A percentile compares a stretch with the other conserved stretches of the same genome.
Evolutionary conservation across 1,140 invertebrate genomes (phyloP).

Genomic region (Andricus grossulariae): DNA sequence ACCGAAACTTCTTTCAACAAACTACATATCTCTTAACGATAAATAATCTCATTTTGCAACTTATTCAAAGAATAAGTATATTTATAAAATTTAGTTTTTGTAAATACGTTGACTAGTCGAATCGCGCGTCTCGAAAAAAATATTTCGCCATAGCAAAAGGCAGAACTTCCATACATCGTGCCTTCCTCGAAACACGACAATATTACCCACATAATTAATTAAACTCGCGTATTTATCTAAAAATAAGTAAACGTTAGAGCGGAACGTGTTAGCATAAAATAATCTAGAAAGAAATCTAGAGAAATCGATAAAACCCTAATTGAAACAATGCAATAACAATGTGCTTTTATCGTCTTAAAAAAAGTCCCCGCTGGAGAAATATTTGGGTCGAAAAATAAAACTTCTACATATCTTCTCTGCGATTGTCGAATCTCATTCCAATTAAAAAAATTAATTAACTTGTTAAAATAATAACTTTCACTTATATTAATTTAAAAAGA

Average conservation of each 20-base stretch:
- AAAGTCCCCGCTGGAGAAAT: too few species aligned
- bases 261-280: conserved; percentile 16
- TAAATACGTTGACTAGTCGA: conserved; percentile 29
- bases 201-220: conserved; percentile 49
- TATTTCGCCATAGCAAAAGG: conserved; percentile 53
- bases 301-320: background rate
- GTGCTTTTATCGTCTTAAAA: background rate
- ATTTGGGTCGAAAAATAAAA: background rate
- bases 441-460: background rate
- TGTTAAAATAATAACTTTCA: background rate
- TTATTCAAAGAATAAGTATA: conserved; percentile 8
- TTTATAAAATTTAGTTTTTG: conserved; percentile 25
- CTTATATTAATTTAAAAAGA: background rate
- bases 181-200: conserved; percentile 64
- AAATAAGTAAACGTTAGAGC: conserved; percentile 13
- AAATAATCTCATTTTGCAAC: background rate
- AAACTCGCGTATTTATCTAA: conserved; percentile 20
- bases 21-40: background rate
- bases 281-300: background rate
- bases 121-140: conserved; percentile 24
- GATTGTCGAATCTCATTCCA: conserved; percentile 5
- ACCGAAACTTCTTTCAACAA: too few species aligned
- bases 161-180: conserved; percentile 70
- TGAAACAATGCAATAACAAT: conserved; percentile 1
- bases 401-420: conserved; percentile 2